Conservation (phyloP, 2,113 vertebrate species). For the Spea bombifrons region DNA sequence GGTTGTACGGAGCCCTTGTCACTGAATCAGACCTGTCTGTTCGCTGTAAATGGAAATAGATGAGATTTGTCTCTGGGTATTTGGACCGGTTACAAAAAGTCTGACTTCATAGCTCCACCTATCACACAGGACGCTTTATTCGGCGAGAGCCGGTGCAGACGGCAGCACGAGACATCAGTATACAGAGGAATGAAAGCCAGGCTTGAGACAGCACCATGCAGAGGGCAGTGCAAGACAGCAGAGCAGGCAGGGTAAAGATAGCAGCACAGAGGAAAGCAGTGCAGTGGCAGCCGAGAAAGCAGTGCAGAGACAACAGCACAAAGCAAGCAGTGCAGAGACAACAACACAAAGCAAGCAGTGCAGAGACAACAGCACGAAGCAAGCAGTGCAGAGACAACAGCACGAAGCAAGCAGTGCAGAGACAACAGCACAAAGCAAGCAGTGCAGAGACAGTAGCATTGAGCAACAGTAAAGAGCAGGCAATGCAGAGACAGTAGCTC, state of each 20-base stretch:
- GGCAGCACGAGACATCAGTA: neutral
- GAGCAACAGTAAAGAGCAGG: neutral
- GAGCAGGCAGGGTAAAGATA: neutral
- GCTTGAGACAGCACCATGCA: no score
- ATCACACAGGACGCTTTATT: neutral
- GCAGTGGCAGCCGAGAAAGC: neutral
- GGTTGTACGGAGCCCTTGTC: conserved; percentile 1
- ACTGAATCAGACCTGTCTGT: conserved; percentile 23
- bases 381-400: conserved; percentile 1
- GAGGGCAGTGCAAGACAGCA: neutral
- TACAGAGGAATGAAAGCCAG: no score
- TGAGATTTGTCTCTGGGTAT: conserved; percentile 22
- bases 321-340: neutral
- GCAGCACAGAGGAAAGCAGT: neutral
- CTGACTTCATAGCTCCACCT: neutral
- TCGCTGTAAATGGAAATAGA: conserved; percentile 25
- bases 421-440: neutral
- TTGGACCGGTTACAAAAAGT: conserved; percentile 3
- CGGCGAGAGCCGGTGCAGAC: neutral
- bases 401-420: neutral
- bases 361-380: neutral
- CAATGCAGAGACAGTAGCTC: neutral
- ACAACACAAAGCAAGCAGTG: neutral
- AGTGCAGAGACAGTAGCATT: neutral
- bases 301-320: neutral